Percentiles rank a stretch among this genome's conserved stretches.
Conservation (phyloP, 53 echinoderm and acorn worm species). For the Arbacia lixula region DNA sequence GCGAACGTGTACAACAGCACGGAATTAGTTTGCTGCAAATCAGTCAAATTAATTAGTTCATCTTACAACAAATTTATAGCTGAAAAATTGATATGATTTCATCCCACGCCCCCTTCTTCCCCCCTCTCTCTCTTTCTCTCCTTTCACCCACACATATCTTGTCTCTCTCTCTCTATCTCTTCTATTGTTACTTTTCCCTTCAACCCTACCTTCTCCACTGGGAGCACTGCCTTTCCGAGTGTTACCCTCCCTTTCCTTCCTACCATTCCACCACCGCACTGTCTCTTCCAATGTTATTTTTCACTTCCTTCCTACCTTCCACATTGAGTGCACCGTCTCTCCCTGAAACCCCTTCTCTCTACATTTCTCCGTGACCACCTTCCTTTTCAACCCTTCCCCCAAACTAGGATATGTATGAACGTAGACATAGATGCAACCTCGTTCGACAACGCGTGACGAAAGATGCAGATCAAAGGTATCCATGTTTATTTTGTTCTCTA, state of each 20-base stretch:
- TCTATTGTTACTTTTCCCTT: no score
- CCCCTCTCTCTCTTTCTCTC: not conserved
- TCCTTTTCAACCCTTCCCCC: no score
- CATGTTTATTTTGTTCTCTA: not conserved
- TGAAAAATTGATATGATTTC: not conserved
- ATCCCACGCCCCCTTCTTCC: not conserved
- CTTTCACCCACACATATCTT: not conserved
- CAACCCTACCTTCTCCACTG: not conserved
- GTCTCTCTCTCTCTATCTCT: not conserved
- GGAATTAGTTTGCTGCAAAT: not conserved
- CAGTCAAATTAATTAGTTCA: not conserved
- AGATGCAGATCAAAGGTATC: not conserved
- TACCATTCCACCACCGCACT: not conserved
- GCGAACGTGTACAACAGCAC: no score
- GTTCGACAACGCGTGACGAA: not conserved
- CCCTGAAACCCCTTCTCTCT: not conserved
- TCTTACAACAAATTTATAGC: no score
- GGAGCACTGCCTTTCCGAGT: no score
- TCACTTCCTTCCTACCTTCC: not conserved
- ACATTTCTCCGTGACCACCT: not conserved
- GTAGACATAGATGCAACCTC: slow-evolving; percentile 2
- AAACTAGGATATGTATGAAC: slow-evolving; percentile 32
- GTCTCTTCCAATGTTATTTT: no score
- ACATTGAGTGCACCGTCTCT: not conserved
- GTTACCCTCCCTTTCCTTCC: not conserved